phyloP scores from a whole-genome alignment of 2,888 invertebrate species.

The Pristionchus mayeri region DNA sequence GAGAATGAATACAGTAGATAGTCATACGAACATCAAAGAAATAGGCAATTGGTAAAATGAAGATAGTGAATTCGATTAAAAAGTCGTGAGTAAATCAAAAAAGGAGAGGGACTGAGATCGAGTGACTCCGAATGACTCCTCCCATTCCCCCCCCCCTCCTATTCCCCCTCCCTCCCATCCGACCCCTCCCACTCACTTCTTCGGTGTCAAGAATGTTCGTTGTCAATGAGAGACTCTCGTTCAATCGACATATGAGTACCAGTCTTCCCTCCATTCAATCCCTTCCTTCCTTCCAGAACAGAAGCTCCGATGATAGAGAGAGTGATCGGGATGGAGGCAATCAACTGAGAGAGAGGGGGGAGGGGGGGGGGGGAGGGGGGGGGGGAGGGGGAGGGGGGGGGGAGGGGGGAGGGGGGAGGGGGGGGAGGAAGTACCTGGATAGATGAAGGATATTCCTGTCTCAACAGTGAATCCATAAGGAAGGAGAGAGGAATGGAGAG shows the following conservation, averaged over 20 bases:
- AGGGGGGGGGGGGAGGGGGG: too few species aligned
- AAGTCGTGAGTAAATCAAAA: neutral
- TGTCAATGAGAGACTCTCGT: slow-evolving; percentile 11
- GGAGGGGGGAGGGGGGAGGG: too few species aligned
- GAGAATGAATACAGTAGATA: too few species aligned
- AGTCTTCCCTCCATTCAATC: neutral
- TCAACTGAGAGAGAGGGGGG: neutral
- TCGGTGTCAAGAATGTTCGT: neutral
- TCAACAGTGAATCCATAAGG: slow-evolving; percentile 84
- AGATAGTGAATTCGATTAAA: too few species aligned
- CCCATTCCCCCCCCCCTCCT: too few species aligned
- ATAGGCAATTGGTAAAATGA: too few species aligned
- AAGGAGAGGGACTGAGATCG: slow-evolving; percentile 3
- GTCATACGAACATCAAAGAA: too few species aligned
- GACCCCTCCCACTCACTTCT: too few species aligned
- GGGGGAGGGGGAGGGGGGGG: too few species aligned
- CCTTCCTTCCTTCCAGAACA: slow-evolving; percentile 12
- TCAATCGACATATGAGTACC: too few species aligned
- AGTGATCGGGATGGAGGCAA: slow-evolving; percentile 20
- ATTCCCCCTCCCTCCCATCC: too few species aligned
- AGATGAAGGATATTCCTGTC: neutral
- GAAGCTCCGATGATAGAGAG: slow-evolving; percentile 32
- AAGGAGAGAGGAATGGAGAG: slow-evolving; percentile 91
- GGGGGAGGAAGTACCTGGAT: slow-evolving; percentile 29
- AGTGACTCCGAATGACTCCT: too few species aligned